Evolutionary conservation across 35 echinoderm and acorn worm species (phyloP), one percentile per base, ranked within the genome.

Genomic region (Nesometra sesokonis): DNA sequence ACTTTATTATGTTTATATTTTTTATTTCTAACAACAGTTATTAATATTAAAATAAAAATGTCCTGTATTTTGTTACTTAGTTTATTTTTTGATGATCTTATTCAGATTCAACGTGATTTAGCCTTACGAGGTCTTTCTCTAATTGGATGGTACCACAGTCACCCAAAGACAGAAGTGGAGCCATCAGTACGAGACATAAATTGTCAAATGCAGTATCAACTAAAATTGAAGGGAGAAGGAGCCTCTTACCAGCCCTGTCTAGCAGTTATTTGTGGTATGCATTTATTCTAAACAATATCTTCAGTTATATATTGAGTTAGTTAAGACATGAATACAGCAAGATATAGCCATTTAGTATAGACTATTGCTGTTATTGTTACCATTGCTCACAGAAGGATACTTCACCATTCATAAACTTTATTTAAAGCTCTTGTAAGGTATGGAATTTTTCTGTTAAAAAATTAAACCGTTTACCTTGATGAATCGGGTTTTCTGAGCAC

Each of bases 71-170:
- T n/a, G 35, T 1, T 3, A 37, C 36, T 30, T 38, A 84, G 5
- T 57, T 29, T 47, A 13, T 77, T 9, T 34, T 78, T 77, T n/a
- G n/a, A n/a, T n/a, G n/a, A 0, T 77, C 37, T 80, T 31, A 35
- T 9, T 35, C 83, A 99, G 92, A 99, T 99, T 81, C 92, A 88
- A 32, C 87, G 88, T 37, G 87, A 89, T 32, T 92, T 99, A 76
- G 79, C 84, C 21, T 57, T 86, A 17, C 57, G 92, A 0, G 96
- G 96, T 32, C 88, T 99, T 8, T 89, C 91, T 52, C 77, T 99
- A 33, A 89, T 99, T 11, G 96, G 96, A 17, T 99, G 96, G 96
- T 99, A 99, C 85, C 96, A 99, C 87, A 99, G 96, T 86, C 96
- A 99, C 38, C 96, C 96, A 5, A 91, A 87, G 21, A 81, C 83